Conservation (phyloP, 1,140 invertebrate species). For the Coenobita brevimanus region DNA sequence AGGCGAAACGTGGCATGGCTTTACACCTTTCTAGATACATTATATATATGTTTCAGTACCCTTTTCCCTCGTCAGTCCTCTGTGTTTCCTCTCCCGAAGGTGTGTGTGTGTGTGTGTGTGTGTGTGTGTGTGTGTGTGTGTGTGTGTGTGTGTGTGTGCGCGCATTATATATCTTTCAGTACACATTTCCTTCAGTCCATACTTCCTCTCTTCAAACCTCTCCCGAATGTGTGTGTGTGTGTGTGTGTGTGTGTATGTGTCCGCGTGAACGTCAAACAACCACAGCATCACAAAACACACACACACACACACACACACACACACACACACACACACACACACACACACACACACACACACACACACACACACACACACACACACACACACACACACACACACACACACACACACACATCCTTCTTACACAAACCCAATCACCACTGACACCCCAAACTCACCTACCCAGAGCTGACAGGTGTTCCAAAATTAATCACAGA, state of each 20-base stretch:
- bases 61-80: no score
- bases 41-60: no score
- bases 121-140: neutral
- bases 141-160: neutral
- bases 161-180: no score
- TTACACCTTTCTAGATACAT: no score
- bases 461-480: no score
- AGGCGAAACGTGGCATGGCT: no score
- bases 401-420: neutral
- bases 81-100: no score
- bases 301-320: neutral
- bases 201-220: no score
- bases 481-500: no score
- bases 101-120: neutral
- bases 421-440: neutral
- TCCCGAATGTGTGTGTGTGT: neutral
- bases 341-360: neutral
- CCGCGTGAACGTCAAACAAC: neutral
- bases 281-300: neutral
- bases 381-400: constrained; percentile 5
- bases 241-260: neutral
- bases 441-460: no score
- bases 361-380: constrained; percentile 20
- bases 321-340: neutral
- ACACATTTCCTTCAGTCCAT: no score